Evolutionary conservation across 2,113 vertebrate genomes (phyloP).

Genomic region (Paracyprichromis sp.): DNA sequence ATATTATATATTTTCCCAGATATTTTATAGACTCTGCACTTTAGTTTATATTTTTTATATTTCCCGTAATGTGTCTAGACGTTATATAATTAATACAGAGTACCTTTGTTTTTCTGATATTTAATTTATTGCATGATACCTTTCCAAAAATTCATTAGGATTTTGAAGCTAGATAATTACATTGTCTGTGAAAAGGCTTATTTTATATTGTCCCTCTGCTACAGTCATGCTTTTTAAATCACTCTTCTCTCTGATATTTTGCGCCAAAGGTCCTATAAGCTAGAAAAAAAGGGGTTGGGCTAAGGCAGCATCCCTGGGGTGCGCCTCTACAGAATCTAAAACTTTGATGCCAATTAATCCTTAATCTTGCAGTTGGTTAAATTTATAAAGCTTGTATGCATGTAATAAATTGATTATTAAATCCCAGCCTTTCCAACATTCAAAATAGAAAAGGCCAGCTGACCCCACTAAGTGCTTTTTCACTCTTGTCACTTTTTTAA

Average conservation of each 20-base stretch:
- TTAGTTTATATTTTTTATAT: not conserved
- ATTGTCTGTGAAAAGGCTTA: not conserved
- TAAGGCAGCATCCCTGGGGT: not conserved
- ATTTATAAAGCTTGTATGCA: not conserved
- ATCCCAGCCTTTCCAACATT: not conserved
- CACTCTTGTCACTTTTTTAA: not conserved
- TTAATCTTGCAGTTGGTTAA: not conserved
- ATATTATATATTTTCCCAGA: not conserved
- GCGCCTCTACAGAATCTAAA: not conserved
- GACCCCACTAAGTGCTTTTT: not conserved
- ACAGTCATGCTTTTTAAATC: not conserved
- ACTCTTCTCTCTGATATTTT: not conserved
- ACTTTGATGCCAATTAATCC: not conserved
- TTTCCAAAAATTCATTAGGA: not conserved
- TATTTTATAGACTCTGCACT: not conserved
- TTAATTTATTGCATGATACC: not conserved
- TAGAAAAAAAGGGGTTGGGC: not conserved
- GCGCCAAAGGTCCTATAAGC: not conserved
- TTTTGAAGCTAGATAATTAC: not conserved
- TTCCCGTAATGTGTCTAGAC: too few species aligned
- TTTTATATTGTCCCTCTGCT: not conserved
- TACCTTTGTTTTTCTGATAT: not conserved
- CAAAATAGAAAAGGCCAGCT: not conserved
- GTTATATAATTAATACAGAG: not conserved
- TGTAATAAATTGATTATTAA: not conserved